Evolutionary conservation across 2,888 invertebrate genomes (phyloP).

Genomic region (Pilophorus perplexus): DNA sequence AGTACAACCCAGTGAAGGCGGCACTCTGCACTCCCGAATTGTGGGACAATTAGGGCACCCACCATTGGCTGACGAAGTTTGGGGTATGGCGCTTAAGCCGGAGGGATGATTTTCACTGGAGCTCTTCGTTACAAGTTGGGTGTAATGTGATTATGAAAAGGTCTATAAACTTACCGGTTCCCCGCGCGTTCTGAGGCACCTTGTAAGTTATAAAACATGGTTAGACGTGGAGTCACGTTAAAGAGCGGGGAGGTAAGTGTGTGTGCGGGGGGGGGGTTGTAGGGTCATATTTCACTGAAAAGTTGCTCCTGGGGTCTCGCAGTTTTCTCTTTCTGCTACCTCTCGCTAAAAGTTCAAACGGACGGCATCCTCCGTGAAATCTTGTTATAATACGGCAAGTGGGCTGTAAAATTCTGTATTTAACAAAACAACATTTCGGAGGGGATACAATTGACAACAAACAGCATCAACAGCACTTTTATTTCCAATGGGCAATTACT

Average conservation of each 20-base stretch:
- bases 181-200: background rate
- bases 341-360: background rate
- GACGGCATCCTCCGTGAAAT: background rate
- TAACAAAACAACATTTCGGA: too few species aligned
- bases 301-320: constrained; percentile 11
- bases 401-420: too few species aligned
- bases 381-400: background rate
- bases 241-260: too few species aligned
- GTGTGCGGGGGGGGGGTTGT: background rate
- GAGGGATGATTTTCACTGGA: background rate
- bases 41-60: too few species aligned
- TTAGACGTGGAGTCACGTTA: constrained; percentile 23
- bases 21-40: too few species aligned
- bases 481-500: too few species aligned
- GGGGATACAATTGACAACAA: too few species aligned
- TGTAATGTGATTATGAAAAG: constrained; percentile 3
- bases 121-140: background rate
- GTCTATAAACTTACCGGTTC: constrained; percentile 2
- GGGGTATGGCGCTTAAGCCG: too few species aligned
- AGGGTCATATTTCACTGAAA: constrained; percentile 11
- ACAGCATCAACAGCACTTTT: too few species aligned
- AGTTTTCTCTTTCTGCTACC: background rate
- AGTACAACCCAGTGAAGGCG: too few species aligned
- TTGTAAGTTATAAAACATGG: constrained; percentile 7
- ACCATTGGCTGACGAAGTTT: too few species aligned